phyloP scores from a whole-genome alignment of 2,113 vertebrate genomes.

The Chamaea fasciata region DNA sequence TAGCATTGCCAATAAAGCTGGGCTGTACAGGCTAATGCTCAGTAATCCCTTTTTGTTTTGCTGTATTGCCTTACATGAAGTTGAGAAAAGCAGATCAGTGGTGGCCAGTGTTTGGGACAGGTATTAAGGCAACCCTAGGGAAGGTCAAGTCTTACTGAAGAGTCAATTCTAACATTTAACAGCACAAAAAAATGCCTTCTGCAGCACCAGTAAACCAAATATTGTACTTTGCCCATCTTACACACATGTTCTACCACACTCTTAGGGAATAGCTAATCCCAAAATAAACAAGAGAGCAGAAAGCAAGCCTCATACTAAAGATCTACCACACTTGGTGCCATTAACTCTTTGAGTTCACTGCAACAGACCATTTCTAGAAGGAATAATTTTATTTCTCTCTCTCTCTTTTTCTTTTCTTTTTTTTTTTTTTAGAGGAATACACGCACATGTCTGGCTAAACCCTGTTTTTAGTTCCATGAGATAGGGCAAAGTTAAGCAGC shows the following conservation, averaged over 20 bases:
- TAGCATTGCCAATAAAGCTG: neutral
- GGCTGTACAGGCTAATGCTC: neutral
- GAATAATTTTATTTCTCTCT: neutral
- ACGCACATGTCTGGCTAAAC: accelerated
- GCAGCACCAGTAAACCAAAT: neutral
- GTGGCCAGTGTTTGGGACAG: neutral
- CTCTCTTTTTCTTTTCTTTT: neutral
- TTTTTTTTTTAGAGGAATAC: neutral
- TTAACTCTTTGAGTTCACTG: neutral
- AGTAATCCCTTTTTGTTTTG: neutral
- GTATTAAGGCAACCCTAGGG: neutral
- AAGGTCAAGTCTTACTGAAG: neutral
- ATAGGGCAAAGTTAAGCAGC: neutral
- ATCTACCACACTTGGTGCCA: neutral
- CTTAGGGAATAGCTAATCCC: neutral
- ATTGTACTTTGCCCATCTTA: accelerated
- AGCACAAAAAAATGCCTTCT: neutral
- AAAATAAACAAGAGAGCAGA: neutral
- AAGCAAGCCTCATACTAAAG: neutral
- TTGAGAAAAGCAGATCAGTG: neutral
- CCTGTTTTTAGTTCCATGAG: neutral
- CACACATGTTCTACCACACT: neutral
- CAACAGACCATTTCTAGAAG: neutral
- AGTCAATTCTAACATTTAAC: neutral
- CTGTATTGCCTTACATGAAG: accelerated